These are phyloP conservation scores for Nasonia vitripennis DNA, from an alignment of 1,140 invertebrate species.

Conservation along the genomic window DNA sequence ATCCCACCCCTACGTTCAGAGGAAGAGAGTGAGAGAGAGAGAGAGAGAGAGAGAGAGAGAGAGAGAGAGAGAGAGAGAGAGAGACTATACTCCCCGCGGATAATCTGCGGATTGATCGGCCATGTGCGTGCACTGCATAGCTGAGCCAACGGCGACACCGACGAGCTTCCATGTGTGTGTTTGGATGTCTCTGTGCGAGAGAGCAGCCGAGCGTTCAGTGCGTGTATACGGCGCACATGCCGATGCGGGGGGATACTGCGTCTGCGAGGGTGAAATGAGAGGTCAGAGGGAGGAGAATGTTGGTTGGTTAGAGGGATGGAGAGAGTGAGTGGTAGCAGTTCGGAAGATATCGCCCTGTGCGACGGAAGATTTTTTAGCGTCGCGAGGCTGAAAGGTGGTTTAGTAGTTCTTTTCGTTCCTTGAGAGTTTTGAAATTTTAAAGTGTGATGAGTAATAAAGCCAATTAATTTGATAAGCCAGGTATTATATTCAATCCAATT, in stretches of 20 bases:
- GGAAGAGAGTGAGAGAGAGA: not conserved
- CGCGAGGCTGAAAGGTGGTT: too few species aligned
- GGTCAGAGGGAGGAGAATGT: not conserved
- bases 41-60: not conserved
- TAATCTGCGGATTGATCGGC: slow-evolving; percentile 17
- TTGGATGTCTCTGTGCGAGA: not conserved
- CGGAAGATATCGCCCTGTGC: too few species aligned
- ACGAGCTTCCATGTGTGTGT: not conserved
- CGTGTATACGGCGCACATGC: not conserved
- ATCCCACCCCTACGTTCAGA: not conserved
- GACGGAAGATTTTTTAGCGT: not conserved
- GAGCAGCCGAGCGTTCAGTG: not conserved
- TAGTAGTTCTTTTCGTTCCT: too few species aligned
- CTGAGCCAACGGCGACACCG: not conserved
- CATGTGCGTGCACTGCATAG: slow-evolving; percentile 18
- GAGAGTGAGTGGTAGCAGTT: too few species aligned
- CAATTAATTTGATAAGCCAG: too few species aligned
- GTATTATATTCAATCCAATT: too few species aligned
- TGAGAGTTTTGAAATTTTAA: too few species aligned
- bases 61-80: not conserved
- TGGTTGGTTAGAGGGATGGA: not conserved
- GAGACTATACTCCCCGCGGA: not conserved
- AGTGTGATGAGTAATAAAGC: too few species aligned
- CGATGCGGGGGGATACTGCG: not conserved
- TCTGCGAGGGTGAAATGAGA: not conserved